Evolutionary conservation across 2,113 vertebrate genomes (phyloP).

Genomic region (Tupaia tana): DNA sequence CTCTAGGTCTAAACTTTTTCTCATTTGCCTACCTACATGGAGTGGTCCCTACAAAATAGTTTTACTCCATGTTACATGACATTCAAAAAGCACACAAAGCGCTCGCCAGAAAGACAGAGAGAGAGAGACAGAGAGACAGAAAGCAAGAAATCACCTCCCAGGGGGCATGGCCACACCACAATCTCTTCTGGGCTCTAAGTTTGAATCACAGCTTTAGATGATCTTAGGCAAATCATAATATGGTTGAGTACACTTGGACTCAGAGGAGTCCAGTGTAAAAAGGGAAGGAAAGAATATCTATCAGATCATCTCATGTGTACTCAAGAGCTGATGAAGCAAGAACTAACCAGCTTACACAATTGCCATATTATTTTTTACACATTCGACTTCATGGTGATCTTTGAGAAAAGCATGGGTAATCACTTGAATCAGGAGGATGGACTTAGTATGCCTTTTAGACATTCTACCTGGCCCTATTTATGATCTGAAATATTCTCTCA

Average conservation of each 20-base stretch:
- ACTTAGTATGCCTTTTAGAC: background rate
- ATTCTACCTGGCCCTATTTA: background rate
- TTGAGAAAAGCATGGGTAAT: background rate
- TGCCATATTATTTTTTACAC: background rate
- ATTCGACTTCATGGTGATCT: background rate
- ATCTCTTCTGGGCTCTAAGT: background rate
- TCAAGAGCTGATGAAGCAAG: background rate
- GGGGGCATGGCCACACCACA: no score
- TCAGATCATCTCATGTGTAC: background rate
- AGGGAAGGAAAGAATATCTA: background rate
- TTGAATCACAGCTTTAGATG: background rate
- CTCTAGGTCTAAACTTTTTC: background rate
- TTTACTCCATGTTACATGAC: background rate
- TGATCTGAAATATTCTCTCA: background rate
- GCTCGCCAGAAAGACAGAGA: no score
- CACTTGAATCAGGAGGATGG: background rate
- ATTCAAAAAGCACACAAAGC: background rate
- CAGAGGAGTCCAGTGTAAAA: background rate
- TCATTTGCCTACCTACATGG: no score
- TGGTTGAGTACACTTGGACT: background rate
- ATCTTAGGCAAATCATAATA: background rate
- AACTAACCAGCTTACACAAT: background rate
- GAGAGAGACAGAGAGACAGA: no score
- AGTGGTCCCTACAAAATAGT: background rate
- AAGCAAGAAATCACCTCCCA: no score